Conservation (phyloP, 1,140 invertebrate genomes). For the Euwallacea similis region DNA sequence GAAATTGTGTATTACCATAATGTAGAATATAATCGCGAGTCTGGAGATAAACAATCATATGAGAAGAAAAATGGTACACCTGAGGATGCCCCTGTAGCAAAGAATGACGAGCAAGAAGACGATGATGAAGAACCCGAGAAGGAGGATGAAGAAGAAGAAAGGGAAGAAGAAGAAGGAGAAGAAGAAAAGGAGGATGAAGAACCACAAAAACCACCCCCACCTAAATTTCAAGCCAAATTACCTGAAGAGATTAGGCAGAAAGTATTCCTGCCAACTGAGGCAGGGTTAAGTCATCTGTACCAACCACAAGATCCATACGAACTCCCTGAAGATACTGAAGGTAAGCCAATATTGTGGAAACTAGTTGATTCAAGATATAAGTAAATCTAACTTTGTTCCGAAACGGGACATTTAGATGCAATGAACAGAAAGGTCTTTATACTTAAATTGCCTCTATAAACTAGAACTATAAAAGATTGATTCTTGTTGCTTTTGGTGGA, state of each 20-base stretch:
- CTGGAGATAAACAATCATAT: background rate
- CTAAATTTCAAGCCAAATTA: slow-evolving; percentile 26
- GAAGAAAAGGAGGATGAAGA: slow-evolving; percentile 1
- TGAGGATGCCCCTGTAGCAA: background rate
- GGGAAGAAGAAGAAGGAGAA: background rate
- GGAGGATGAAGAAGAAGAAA: background rate
- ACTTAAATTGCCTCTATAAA: no score
- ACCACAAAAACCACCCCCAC: slow-evolving; percentile 1
- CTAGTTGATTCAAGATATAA: background rate
- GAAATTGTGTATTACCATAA: slow-evolving; percentile 12
- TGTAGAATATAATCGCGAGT: slow-evolving; percentile 8
- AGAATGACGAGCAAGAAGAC: slow-evolving; percentile 1
- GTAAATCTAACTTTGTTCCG: background rate
- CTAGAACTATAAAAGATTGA: no score
- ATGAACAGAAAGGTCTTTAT: no score
- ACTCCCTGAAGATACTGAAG: background rate
- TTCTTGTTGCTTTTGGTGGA: no score
- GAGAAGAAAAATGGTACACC: background rate
- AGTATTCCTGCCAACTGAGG: slow-evolving; percentile 8
- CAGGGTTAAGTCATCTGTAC: slow-evolving; percentile 9
- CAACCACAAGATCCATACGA: slow-evolving; percentile 3
- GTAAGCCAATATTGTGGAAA: slow-evolving; percentile 1
- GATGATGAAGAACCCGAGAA: background rate
- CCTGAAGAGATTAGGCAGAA: slow-evolving; percentile 6
- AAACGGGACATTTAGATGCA: background rate